These are phyloP conservation scores for Phacellophora camtschatica DNA, from an alignment of 30 jellyfish, hydroid and myxozoan genomes.

Conservation along the genomic window DNA sequence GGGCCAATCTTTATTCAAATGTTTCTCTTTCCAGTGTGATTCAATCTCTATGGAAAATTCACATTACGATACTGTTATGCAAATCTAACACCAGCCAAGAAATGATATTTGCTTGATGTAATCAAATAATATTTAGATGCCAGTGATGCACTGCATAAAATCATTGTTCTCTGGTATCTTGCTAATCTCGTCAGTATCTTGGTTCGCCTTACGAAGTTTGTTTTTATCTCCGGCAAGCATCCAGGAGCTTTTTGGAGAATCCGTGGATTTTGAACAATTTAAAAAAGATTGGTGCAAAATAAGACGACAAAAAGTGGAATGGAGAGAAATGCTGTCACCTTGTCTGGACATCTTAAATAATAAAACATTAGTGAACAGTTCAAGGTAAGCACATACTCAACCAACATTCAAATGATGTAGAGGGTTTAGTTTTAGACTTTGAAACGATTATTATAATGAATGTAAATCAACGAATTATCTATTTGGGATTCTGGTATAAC, in stretches of 20 bases:
- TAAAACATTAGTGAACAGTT: neutral
- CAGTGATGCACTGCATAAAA: conserved; percentile 75
- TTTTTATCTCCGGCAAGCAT: conserved; percentile 39
- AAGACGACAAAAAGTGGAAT: conserved; percentile 60
- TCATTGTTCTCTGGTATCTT: conserved; percentile 65
- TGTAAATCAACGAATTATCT: too few species aligned
- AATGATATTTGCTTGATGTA: too few species aligned
- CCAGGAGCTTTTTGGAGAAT: conserved; percentile 19
- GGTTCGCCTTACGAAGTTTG: conserved; percentile 82
- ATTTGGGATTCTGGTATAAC: too few species aligned
- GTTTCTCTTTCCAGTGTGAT: too few species aligned
- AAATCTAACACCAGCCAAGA: too few species aligned
- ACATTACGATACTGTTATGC: too few species aligned
- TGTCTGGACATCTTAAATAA: conserved; percentile 62
- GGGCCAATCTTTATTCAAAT: too few species aligned
- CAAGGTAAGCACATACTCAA: conserved; percentile 29
- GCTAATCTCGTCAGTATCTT: conserved; percentile 65
- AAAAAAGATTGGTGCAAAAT: conserved; percentile 96
- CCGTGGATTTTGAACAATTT: conserved; percentile 74
- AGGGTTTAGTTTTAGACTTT: too few species aligned
- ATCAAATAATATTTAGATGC: too few species aligned
- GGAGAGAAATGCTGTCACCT: conserved; percentile 90
- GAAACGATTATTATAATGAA: too few species aligned
- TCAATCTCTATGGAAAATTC: too few species aligned
- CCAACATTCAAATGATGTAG: too few species aligned